These are phyloP conservation scores for Sphaerophoria rueppellii DNA, from an alignment of 2,888 invertebrate species.

Conservation along the genomic window DNA sequence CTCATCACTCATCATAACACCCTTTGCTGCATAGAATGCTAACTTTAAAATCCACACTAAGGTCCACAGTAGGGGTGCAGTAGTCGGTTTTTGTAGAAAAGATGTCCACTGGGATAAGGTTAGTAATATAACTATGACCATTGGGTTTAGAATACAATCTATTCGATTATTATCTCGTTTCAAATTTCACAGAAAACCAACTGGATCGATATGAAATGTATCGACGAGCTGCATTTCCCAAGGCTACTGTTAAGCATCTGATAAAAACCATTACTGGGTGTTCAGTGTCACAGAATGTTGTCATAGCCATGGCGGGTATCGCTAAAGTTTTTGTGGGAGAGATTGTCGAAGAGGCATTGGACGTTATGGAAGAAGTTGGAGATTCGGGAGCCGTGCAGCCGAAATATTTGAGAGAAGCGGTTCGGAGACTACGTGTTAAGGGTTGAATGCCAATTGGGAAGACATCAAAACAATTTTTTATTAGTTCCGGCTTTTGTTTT, in stretches of 20 bases:
- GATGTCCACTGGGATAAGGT: too few relatives aligned
- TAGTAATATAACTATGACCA: too few relatives aligned
- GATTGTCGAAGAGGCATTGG: constrained; percentile 98
- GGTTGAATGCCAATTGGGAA: constrained; percentile 90
- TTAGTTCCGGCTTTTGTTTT: constrained; percentile 73
- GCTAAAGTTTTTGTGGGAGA: constrained; percentile 99
- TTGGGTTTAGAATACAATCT: too few relatives aligned
- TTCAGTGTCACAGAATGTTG: constrained; percentile 98
- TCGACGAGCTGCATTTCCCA: constrained; percentile 97
- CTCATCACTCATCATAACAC: too few relatives aligned
- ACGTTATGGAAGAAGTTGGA: constrained; percentile 93
- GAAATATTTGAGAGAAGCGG: constrained; percentile 96
- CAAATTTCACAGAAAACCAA: constrained; percentile 99
- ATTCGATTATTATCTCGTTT: too few relatives aligned
- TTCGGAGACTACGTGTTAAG: constrained; percentile 89
- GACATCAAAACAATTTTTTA: constrained; percentile 86
- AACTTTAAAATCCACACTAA: too few relatives aligned
- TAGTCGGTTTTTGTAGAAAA: too few relatives aligned
- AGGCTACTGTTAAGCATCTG: constrained; percentile 97
- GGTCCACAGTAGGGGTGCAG: too few relatives aligned
- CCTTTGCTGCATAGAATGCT: too few relatives aligned
- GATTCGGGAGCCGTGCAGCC: constrained; percentile 97
- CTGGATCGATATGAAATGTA: constrained; percentile 99
- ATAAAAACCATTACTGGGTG: constrained; percentile 99
- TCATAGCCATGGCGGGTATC: constrained; percentile 99